Evolutionary conservation across 2,797 vertebrate species (phyloP).

Genomic region (Gambelia wislizenii): DNA sequence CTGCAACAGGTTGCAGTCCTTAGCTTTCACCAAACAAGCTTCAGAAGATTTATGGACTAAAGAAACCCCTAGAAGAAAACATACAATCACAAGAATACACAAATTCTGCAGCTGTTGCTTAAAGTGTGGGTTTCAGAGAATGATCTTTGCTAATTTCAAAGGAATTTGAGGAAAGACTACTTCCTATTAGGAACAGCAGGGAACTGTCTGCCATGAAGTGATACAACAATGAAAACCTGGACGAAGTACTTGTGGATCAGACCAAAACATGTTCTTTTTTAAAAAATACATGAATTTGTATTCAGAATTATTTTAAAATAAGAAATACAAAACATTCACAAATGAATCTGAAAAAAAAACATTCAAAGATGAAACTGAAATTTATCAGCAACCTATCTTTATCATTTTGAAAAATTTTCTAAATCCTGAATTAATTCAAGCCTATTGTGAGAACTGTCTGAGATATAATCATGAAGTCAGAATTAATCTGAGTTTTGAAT

Average conservation of each 20-base stretch:
- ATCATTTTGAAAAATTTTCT: neutral
- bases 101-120: neutral
- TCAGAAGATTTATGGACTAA: neutral
- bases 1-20: neutral
- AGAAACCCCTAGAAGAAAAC: neutral
- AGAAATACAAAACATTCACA: neutral
- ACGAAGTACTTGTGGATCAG: neutral
- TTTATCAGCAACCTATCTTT: neutral
- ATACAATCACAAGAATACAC: neutral
- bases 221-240: neutral
- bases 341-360: neutral
- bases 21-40: neutral
- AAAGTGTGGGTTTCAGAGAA: neutral
- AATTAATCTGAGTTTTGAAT: neutral
- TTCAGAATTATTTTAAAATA: constrained; percentile 7
- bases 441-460: neutral
- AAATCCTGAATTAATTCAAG: neutral
- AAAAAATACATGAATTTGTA: neutral
- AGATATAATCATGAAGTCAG: neutral
- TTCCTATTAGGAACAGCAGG: neutral
- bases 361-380: neutral
- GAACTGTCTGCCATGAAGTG: neutral
- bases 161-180: neutral
- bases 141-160: neutral
- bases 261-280: neutral